A percentile compares a stretch with the other conserved stretches of the same genome.
Evolutionary conservation across 2,888 invertebrate genomes (phyloP).

Genomic region (Rhaphigaster nebulosa): DNA sequence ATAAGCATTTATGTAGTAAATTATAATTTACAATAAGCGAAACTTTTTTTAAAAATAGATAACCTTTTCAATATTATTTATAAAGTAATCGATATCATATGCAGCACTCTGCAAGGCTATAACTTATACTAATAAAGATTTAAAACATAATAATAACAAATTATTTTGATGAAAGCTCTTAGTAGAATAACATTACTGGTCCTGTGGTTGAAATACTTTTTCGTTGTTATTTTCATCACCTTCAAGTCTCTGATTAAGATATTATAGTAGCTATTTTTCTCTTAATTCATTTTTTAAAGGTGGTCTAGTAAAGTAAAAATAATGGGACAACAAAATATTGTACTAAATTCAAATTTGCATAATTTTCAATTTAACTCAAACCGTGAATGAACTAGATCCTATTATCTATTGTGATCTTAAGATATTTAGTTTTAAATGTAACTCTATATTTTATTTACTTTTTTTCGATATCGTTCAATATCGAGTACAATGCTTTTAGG

Average conservation of each 20-base stretch:
- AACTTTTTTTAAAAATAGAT: too few species aligned
- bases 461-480: neutral
- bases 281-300: neutral
- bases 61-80: too few species aligned
- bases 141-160: neutral
- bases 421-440: neutral
- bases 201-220: neutral
- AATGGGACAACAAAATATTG: neutral
- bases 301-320: neutral
- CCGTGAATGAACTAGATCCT: neutral
- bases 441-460: neutral
- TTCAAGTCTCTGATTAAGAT: neutral
- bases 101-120: too few species aligned
- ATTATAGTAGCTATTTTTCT: neutral
- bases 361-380: neutral
- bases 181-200: constrained; percentile 4
- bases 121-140: neutral
- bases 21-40: too few species aligned
- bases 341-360: neutral
- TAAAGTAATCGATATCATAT: too few species aligned
- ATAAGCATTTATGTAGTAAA: too few species aligned
- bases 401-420: neutral
- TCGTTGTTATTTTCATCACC: neutral
- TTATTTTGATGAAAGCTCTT: neutral
- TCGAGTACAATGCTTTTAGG: neutral